Conservation (phyloP, 2,888 invertebrate species). For the Andrena praecox region DNA sequence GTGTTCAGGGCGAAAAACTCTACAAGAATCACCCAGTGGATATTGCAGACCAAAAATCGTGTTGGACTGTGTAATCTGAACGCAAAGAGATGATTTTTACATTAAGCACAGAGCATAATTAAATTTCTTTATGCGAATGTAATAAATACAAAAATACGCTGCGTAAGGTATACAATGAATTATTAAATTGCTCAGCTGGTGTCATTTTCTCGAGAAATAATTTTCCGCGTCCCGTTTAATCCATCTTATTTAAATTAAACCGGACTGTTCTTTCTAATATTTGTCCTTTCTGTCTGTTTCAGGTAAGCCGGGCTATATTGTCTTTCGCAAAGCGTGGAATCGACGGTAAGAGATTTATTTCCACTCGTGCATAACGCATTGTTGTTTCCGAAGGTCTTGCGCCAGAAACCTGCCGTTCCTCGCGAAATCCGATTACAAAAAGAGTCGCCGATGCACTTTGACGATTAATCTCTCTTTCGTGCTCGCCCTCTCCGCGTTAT, state of each 20-base stretch:
- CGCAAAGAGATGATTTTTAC: too few relatives aligned
- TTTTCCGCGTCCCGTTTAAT: background rate
- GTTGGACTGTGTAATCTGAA: too few relatives aligned
- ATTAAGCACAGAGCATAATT: background rate
- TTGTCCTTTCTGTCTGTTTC: conserved; percentile 30
- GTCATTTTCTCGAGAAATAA: background rate
- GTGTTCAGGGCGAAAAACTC: too few relatives aligned
- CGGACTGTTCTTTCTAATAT: conserved; percentile 8
- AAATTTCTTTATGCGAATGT: background rate
- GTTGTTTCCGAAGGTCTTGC: conserved; percentile 11
- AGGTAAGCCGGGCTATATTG: conserved; percentile 38
- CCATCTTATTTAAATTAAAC: background rate
- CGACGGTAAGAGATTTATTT: background rate
- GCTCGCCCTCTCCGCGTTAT: conserved; percentile 23
- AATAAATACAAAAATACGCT: background rate
- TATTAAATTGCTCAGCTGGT: background rate
- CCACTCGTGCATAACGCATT: conserved; percentile 4
- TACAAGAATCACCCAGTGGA: too few relatives aligned
- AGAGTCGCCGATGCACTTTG: conserved; percentile 37
- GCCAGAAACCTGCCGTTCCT: background rate
- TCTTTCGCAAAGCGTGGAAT: background rate
- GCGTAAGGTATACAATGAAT: conserved; percentile 15
- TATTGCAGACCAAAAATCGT: too few relatives aligned
- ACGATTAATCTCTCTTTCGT: conserved; percentile 41
- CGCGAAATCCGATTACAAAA: conserved; percentile 27